Conservation (phyloP, 2,797 vertebrate genomes). For the Gymnopithys bicolor region DNA sequence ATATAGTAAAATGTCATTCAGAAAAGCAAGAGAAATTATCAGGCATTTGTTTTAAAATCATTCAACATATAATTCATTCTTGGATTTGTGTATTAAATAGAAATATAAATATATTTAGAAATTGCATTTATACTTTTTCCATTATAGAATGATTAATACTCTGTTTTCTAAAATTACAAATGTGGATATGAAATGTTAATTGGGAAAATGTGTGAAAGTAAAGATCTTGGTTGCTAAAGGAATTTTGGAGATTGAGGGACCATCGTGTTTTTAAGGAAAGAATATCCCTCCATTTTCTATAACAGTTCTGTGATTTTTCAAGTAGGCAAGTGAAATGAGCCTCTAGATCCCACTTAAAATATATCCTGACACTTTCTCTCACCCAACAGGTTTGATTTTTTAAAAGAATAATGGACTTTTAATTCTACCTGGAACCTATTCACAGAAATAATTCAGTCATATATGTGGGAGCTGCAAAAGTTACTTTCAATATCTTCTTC, state of each 20-base stretch:
- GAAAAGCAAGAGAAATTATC: background rate
- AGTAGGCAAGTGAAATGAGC: background rate
- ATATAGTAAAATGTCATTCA: background rate
- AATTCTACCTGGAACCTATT: background rate
- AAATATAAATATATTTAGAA: background rate
- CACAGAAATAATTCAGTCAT: background rate
- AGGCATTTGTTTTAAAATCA: background rate
- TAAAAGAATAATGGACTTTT: conserved; percentile 15
- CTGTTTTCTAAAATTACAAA: background rate
- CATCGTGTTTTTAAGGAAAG: background rate
- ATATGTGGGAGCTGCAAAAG: background rate
- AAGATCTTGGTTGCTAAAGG: background rate
- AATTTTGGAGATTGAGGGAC: background rate
- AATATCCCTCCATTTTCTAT: background rate
- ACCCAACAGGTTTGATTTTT: background rate
- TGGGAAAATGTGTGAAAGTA: conserved; percentile 2
- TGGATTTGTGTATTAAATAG: background rate
- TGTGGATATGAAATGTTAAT: background rate
- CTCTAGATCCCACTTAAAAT: background rate
- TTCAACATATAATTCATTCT: background rate
- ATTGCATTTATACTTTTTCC: background rate
- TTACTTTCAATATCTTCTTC: conserved; percentile 8
- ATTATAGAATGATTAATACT: background rate
- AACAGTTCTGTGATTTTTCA: background rate
- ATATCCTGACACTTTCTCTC: background rate